Conservation (phyloP, 2,797 vertebrate species). For the Scarus forsteni region DNA sequence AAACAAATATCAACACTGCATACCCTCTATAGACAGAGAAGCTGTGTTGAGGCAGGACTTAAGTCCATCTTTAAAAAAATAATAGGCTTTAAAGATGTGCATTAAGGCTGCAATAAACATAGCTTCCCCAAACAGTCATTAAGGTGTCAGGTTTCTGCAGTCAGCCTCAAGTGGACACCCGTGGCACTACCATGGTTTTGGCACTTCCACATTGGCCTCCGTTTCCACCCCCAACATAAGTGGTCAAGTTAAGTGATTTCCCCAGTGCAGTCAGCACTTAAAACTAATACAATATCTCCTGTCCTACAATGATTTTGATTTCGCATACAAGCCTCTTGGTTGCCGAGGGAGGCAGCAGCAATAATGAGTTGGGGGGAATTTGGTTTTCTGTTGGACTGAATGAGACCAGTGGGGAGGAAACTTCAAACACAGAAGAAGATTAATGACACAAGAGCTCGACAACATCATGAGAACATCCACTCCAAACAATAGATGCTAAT, state of each 20-base stretch:
- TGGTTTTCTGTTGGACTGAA: conserved; percentile 4
- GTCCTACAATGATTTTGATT: neutral
- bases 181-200: too few species aligned
- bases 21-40: too few species aligned
- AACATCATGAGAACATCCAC: conserved; percentile 33
- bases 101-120: too few species aligned
- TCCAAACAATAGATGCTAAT: conserved; percentile 32
- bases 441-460: conserved; percentile 43
- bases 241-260: neutral
- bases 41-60: too few species aligned
- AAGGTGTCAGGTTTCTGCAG: too few species aligned
- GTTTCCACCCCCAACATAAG: neutral
- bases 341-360: neutral
- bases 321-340: neutral
- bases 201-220: too few species aligned
- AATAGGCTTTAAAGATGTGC: too few species aligned
- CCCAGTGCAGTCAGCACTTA: neutral
- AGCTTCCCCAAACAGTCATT: too few species aligned
- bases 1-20: too few species aligned
- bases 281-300: neutral
- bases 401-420: neutral
- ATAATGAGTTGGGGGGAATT: neutral
- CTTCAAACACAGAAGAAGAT: conserved; percentile 24
- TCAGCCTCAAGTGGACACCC: too few species aligned
- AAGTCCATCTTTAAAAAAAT: too few species aligned